Base-by-base conservation (phyloP, 2,797 vertebrate species). In the Neoniphon sammara region DNA sequence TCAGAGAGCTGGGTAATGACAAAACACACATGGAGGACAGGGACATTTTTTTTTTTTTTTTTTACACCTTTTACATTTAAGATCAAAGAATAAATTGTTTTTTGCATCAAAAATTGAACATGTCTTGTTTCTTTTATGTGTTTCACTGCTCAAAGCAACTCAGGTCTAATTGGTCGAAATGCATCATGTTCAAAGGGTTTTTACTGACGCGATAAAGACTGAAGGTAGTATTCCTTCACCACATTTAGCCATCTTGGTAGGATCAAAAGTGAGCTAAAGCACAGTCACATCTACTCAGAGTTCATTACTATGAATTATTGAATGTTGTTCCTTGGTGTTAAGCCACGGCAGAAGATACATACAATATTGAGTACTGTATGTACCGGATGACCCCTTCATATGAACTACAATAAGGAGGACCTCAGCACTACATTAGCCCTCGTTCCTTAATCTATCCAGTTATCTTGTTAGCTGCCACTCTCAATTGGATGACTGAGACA, bases 51-150 rank as follows among this genome's bases (percentile, higher is more conserved):
- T 11, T 46, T 27, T 27, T 56, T 58, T 42, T 66, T 89, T 87
- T 87, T 84, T 89, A 81, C 88, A 89, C 61, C 81, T 91, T 93
- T 90, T 91, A 85, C 81, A 87, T 85, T 83, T 75, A 60, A 86
- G 81, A 62, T 58, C 66, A 81, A 73, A 85, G 3, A 83, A 85
- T 89, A 87, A 90, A 89, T 73, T 25, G 2, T 62, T 78, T 69
- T 91, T 91, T 90, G 62, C 73, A 82, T 58, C 0, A 63, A 72
- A 25, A 17, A 36, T 54, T 57, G 7, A 57, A 53, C 14, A 52
- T 8, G 0, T 66, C 10, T 7, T 11, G 7, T 58, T 68, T 77
- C 0, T 1, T 62, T 76, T 36, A 15, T 57, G 12, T 73, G 64
- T 81, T 60, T 65, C 20, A 53, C 5, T 20, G 15, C 20, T 60